Evolutionary conservation across 2,797 vertebrate species (phyloP).

Genomic region (Manis javanica): DNA sequence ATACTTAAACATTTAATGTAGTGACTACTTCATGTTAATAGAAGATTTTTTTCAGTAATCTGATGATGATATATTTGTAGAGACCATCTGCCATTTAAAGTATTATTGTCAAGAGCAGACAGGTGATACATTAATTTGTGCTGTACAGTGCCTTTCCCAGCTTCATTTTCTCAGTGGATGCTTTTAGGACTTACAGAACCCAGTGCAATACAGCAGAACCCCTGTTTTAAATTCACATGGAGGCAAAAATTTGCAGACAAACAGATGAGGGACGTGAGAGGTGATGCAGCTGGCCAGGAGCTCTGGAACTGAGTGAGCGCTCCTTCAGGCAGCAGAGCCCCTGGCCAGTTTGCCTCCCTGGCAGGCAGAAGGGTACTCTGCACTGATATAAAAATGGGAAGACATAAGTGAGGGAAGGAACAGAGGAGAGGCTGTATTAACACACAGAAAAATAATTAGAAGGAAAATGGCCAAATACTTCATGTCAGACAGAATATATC

Average conservation of each 20-base stretch:
- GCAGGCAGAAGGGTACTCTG: constrained; percentile 90
- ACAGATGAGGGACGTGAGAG: constrained; percentile 88
- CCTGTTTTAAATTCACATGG: constrained; percentile 68
- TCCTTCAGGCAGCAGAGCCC: constrained; percentile 89
- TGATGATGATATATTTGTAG: not conserved
- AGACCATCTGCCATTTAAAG: constrained; percentile 21
- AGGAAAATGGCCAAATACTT: not conserved
- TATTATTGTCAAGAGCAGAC: not conserved
- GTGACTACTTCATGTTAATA: not conserved
- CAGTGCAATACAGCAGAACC: not conserved
- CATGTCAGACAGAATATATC: not conserved
- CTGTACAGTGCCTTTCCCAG: not conserved
- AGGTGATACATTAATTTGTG: not conserved
- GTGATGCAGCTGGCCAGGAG: constrained; percentile 89
- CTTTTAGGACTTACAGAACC: not conserved
- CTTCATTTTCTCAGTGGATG: not conserved
- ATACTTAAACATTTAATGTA: constrained; percentile 7
- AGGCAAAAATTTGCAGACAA: constrained; percentile 89
- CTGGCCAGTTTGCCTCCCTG: constrained; percentile 90
- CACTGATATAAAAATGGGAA: constrained; percentile 83
- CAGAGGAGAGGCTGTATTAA: not conserved
- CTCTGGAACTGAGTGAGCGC: constrained; percentile 89
- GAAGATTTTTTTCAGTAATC: constrained; percentile 19
- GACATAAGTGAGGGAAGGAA: constrained; percentile 72
- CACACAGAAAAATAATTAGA: not conserved